Evolutionary conservation across 1,140 invertebrate species (phyloP), one percentile per base, ranked within the genome.

Genomic region (Xylocopa sonorina): DNA sequence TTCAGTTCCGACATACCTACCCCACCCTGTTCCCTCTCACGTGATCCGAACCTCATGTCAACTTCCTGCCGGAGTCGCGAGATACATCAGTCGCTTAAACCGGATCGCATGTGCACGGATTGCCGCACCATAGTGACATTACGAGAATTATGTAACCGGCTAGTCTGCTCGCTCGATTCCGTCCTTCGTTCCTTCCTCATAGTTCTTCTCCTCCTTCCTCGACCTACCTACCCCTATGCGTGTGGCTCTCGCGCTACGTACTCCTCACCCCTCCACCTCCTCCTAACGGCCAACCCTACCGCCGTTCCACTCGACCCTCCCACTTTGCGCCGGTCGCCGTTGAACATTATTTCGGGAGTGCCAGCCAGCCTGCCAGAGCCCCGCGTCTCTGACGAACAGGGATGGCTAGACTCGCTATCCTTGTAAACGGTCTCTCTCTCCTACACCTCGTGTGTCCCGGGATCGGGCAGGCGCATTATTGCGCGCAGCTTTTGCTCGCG

Each of bases 331-430:
- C 29, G 29, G 34, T 67, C 48, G 58, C 41, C n/a, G 63, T 76
- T 76, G 68, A 88, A 88, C 89, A 90, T 90, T 90, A 89, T 90
- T 89, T 89, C 84, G 87, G 88, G 89, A 89, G 85, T 86, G 85
- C 84, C 78, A 89, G 88, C 88, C 69, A 81, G 77, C 83, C 80
- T 85, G 84, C 82, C 75, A 86, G 60, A 86, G 66, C 60, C 74
- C n/a, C n/a, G n/a, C 60, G 75, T 74, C 57, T 73, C 43, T 29
- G 46, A 58, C 34, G 24, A 53, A 58, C 34, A 41, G 53, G 57
- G 69, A 60, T 32, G 6, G 29, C 51, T 64, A 57, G 51, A 48
- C 32, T 58, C 32, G 24, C 53, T 48, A 43, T 69, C 74, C 74
- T 72, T 62, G 46, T n/a, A 27, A 66, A 46, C 41, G 18, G 43